Evolutionary conservation across 2,888 invertebrate species (phyloP).

Genomic region (Lasioglossum figueresi): DNA sequence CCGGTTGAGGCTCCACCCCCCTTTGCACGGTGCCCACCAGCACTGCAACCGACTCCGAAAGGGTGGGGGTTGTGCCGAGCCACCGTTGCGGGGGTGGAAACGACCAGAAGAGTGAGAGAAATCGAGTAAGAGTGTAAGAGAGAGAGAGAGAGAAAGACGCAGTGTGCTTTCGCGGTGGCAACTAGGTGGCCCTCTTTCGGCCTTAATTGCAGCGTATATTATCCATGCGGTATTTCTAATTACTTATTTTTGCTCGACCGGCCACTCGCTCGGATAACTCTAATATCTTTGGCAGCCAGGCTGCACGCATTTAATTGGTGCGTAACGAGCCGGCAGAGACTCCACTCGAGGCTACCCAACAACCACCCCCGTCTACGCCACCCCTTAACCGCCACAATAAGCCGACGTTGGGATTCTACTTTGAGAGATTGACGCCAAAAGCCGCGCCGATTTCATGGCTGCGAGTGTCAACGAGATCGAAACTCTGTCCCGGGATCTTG

Average conservation of each 20-base stretch:
- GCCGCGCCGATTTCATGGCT: slow-evolving; percentile 15
- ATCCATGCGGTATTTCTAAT: slow-evolving; percentile 83
- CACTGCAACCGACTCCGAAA: slow-evolving; percentile 57
- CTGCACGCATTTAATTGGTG: slow-evolving; percentile 81
- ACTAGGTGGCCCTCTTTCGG: slow-evolving; percentile 81
- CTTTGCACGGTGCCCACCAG: slow-evolving; percentile 71
- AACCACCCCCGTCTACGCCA: slow-evolving; percentile 18
- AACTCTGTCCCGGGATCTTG: not conserved
- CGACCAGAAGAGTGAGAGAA: not conserved
- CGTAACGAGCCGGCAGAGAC: slow-evolving; percentile 72
- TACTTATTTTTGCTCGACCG: slow-evolving; percentile 80
- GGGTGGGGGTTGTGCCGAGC: slow-evolving; percentile 43
- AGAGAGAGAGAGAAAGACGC: not conserved
- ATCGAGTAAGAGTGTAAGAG: not conserved
- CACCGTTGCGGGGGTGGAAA: slow-evolving; percentile 64
- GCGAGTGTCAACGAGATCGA: not conserved
- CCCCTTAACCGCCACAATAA: slow-evolving; percentile 31
- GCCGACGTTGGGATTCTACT: slow-evolving; percentile 35
- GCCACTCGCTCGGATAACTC: slow-evolving; percentile 77
- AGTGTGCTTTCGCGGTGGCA: slow-evolving; percentile 67
- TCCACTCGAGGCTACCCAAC: slow-evolving; percentile 16
- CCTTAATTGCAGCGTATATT: slow-evolving; percentile 83
- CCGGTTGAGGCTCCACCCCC: slow-evolving; percentile 83
- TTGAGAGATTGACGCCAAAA: slow-evolving; percentile 41
- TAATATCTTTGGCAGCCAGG: slow-evolving; percentile 82